Conservation (phyloP, 2,888 invertebrate genomes). For the Sussaba pulchella region DNA sequence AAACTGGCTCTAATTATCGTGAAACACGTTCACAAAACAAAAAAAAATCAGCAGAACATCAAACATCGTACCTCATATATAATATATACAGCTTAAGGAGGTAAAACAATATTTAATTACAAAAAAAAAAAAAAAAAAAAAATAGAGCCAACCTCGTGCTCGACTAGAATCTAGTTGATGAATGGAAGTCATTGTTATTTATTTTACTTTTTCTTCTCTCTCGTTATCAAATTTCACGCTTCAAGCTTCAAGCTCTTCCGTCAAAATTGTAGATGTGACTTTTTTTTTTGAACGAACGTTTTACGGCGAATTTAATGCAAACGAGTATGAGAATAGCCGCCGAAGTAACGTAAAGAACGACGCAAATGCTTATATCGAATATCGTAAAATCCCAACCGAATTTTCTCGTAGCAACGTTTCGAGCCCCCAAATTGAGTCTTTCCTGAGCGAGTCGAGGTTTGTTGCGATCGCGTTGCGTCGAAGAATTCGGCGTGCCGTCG, state of each 20-base stretch:
- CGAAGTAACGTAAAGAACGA: conserved; percentile 91
- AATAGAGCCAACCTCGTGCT: conserved; percentile 12
- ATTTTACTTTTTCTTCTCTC: too few relatives aligned
- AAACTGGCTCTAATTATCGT: not conserved
- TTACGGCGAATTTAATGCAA: conserved; percentile 90
- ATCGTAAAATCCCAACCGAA: conserved; percentile 86
- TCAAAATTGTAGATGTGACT: conserved; percentile 89
- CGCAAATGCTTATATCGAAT: conserved; percentile 91
- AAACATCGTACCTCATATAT: conserved; percentile 47
- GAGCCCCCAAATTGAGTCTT: conserved; percentile 35
- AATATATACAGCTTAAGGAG: conserved; percentile 32
- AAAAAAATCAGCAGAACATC: conserved; percentile 22
- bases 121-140: not conserved
- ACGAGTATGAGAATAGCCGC: conserved; percentile 91
- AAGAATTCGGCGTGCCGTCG: not conserved
- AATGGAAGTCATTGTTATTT: conserved; percentile 3
- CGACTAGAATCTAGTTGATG: conserved; percentile 47
- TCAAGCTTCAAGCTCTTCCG: conserved; percentile 87
- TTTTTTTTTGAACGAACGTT: conserved; percentile 90
- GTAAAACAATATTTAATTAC: not conserved
- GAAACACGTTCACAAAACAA: not conserved
- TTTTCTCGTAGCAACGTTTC: conserved; percentile 70
- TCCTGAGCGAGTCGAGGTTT: conserved; percentile 20
- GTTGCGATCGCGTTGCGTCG: not conserved
- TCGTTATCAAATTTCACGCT: not conserved